Evolutionary conservation across 2,113 vertebrate genomes (phyloP).

Genomic region (Globicephala melas): DNA sequence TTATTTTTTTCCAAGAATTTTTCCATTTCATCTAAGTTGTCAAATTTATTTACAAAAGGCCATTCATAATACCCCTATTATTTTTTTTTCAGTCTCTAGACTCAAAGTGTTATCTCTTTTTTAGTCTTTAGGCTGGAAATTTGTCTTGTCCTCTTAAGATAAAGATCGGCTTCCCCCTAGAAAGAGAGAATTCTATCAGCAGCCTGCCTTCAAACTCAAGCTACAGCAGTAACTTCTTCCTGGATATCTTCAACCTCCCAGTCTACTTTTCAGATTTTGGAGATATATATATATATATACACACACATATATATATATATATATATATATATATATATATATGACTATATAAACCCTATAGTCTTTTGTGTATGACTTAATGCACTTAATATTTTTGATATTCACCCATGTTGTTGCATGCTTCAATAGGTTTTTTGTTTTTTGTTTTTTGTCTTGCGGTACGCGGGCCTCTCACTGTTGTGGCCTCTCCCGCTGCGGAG

Average conservation of each 20-base stretch:
- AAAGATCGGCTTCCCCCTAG: background rate
- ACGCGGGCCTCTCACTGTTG: no score
- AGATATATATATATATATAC: no score
- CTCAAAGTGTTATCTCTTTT: background rate
- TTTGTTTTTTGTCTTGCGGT: background rate
- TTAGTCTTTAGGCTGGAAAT: background rate
- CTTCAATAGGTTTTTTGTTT: background rate
- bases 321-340: no score
- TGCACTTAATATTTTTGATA: background rate
- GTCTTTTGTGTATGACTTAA: background rate
- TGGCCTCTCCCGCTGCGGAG: no score
- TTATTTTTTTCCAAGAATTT: background rate
- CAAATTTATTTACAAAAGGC: background rate
- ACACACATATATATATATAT: background rate
- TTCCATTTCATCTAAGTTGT: background rate
- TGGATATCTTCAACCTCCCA: background rate
- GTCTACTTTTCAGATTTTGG: background rate
- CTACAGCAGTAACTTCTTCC: background rate
- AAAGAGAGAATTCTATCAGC: background rate
- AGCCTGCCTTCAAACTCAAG: background rate
- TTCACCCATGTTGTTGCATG: background rate
- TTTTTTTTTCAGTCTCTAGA: background rate
- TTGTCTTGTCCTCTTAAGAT: background rate
- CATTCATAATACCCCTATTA: background rate
- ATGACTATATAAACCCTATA: background rate